Conservation (phyloP, 2,113 vertebrate species). For the Ceyx melanurus region DNA sequence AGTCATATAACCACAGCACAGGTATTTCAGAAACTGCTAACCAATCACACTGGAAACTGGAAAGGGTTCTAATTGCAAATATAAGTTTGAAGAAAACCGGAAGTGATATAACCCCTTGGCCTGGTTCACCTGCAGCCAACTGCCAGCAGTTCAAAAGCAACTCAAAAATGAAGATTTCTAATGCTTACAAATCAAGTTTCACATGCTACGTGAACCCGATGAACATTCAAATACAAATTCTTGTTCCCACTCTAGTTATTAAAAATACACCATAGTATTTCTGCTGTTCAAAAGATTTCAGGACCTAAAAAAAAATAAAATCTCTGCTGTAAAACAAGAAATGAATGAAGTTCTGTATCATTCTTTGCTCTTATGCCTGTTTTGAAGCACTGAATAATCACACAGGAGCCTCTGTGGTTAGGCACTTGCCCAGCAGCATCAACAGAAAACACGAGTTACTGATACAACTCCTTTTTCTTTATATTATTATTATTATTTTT, state of each 20-base stretch:
- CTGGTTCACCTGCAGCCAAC: background rate
- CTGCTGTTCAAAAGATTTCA: background rate
- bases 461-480: background rate
- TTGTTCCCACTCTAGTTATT: background rate
- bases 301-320: background rate
- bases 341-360: background rate
- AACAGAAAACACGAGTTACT: background rate
- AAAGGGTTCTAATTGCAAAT: background rate
- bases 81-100: background rate
- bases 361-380: background rate
- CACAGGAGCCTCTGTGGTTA: background rate
- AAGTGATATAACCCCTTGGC: background rate
- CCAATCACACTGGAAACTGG: background rate
- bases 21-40: background rate
- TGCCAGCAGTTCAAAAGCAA: background rate
- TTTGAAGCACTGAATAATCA: background rate
- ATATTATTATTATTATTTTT: background rate
- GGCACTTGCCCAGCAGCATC: background rate
- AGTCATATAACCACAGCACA: background rate
- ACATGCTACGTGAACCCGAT: background rate
- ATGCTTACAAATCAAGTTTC: background rate
- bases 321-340: background rate
- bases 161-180: background rate
- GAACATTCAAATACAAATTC: background rate
- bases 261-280: accelerated